Conservation (phyloP, 2,888 invertebrate species). For the Leptopilina syphax region DNA sequence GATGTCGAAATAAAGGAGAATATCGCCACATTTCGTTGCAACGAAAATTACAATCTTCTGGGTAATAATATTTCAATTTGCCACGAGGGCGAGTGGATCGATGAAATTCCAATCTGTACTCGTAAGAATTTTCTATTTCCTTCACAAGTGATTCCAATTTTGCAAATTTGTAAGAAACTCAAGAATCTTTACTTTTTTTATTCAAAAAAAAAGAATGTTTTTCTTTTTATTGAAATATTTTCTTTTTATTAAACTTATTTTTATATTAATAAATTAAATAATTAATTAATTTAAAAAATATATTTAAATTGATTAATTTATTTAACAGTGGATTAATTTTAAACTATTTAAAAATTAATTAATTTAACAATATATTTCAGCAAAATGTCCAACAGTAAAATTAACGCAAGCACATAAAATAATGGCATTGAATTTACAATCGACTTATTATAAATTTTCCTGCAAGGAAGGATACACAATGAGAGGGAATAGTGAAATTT, state of each 20-base stretch:
- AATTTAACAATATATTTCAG: not conserved
- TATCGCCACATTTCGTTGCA: not conserved
- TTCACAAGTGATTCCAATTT: not conserved
- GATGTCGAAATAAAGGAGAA: not conserved
- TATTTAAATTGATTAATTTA: too few relatives aligned
- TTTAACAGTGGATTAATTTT: too few relatives aligned
- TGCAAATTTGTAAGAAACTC: not conserved
- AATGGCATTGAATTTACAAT: not conserved
- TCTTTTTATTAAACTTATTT: too few relatives aligned
- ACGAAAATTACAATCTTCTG: not conserved
- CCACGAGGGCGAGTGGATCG: not conserved
- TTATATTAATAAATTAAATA: too few relatives aligned
- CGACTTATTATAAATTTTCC: not conserved
- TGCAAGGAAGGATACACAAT: not conserved
- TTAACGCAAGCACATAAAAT: not conserved
- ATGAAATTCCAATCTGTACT: not conserved
- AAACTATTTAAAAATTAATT: too few relatives aligned
- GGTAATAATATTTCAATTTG: not conserved
- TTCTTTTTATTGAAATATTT: too few relatives aligned
- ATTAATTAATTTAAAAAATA: too few relatives aligned
- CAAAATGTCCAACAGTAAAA: not conserved
- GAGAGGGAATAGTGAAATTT: not conserved
- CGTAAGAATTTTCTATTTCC: not conserved
- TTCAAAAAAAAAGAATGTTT: too few relatives aligned
- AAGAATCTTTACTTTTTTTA: too few relatives aligned